These are phyloP conservation scores for Heloderma charlesbogerti DNA, from an alignment of 2,113 vertebrate genomes.

Conservation along the genomic window DNA sequence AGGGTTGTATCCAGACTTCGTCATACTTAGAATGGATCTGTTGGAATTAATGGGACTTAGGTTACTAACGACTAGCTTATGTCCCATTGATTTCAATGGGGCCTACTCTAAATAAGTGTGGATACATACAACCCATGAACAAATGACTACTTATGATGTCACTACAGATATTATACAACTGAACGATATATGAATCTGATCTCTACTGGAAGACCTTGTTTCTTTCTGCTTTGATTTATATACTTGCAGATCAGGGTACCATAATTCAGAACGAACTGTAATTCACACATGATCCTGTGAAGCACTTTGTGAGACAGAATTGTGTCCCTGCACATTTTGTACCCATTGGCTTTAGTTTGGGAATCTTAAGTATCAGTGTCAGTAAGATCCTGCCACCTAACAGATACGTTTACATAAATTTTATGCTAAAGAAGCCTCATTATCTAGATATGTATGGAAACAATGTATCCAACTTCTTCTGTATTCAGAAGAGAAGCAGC, in stretches of 20 bases:
- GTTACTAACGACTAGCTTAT: no score
- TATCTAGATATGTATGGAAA: neutral
- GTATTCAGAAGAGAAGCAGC: constrained; percentile 15
- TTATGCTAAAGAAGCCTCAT: neutral
- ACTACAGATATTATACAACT: neutral
- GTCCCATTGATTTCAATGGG: no score
- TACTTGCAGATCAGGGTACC: neutral
- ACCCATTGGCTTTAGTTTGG: neutral
- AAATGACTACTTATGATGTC: neutral
- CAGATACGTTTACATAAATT: neutral
- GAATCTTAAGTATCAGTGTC: neutral
- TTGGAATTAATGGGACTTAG: no score
- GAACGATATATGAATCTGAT: neutral
- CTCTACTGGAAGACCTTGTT: neutral
- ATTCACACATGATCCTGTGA: neutral
- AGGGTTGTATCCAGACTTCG: no score
- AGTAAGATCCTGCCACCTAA: neutral
- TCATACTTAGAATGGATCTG: no score
- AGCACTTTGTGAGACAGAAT: neutral
- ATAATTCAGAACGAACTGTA: neutral
- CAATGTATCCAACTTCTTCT: neutral
- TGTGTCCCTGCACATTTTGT: neutral
- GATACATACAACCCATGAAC: no score
- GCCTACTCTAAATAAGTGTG: no score
- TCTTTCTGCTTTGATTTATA: constrained; percentile 1